Conservation (phyloP, 2,113 vertebrate genomes). For the Camelus dromedarius region DNA sequence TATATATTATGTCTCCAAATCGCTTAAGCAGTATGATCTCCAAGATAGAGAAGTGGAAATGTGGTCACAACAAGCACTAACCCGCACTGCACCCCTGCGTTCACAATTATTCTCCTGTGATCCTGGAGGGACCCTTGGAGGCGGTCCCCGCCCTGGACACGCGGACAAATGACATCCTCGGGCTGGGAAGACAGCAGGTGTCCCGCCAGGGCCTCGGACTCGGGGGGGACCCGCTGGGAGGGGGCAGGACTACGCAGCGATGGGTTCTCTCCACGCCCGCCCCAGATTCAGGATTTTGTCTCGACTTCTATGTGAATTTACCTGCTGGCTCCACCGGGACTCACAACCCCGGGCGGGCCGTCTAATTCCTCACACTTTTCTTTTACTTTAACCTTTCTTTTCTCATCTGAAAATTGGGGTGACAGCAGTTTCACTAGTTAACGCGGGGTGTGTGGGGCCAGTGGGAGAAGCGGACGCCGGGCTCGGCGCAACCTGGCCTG, state of each 20-base stretch:
- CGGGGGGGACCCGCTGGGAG: accelerated
- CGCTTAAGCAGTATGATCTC: accelerated
- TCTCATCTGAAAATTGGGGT: neutral
- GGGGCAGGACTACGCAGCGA: too few relatives aligned
- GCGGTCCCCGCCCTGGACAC: accelerated
- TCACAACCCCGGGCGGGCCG: neutral
- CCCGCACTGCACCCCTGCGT: accelerated
- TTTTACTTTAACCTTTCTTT: neutral
- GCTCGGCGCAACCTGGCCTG: accelerated
- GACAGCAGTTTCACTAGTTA: accelerated
- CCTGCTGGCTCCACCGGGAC: accelerated
- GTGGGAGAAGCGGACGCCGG: accelerated
- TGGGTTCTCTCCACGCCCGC: accelerated
- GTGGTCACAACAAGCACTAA: accelerated
- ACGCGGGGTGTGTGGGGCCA: accelerated
- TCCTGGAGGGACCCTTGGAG: neutral
- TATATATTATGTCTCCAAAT: too few relatives aligned
- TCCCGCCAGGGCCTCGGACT: neutral
- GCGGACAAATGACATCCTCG: accelerated
- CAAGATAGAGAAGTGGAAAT: accelerated
- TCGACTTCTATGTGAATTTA: accelerated
- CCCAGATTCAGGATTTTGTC: accelerated
- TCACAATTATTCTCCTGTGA: accelerated
- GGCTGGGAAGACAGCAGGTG: neutral
- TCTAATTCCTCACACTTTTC: too few relatives aligned